Conservation (phyloP, 2,888 invertebrate species). For the Cataglyphis cursor region DNA sequence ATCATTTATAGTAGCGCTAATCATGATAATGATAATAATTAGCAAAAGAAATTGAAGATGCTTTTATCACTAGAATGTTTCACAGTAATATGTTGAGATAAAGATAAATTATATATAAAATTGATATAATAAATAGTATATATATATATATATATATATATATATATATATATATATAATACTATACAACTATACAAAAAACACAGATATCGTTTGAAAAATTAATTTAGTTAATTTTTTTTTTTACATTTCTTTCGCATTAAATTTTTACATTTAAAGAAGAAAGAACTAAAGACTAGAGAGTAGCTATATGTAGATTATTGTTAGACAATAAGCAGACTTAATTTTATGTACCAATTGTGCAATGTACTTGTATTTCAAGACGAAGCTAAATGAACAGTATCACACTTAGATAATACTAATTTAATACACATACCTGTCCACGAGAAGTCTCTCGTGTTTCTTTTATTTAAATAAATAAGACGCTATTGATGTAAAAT, state of each 20-base stretch:
- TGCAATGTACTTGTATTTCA: constrained; percentile 27
- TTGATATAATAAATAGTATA: constrained; percentile 31
- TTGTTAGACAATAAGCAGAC: constrained; percentile 60
- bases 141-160: background rate
- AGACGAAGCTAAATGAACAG: constrained; percentile 34
- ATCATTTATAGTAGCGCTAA: constrained; percentile 51
- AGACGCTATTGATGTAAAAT: constrained; percentile 74
- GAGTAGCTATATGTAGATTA: constrained; percentile 56
- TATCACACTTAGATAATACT: constrained; percentile 22
- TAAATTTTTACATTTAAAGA: constrained; percentile 45
- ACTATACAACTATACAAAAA: background rate
- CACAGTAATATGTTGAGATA: constrained; percentile 55
- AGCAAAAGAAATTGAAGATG: constrained; percentile 62
- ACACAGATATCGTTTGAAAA: constrained; percentile 30
- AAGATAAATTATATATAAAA: constrained; percentile 56
- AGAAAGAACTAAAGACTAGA: constrained; percentile 32
- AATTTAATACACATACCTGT: constrained; percentile 65
- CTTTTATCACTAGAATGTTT: constrained; percentile 71
- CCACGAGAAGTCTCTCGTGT: constrained; percentile 53
- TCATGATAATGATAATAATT: constrained; percentile 57
- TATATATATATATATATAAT: no score
- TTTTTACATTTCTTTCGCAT: constrained; percentile 39
- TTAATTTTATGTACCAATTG: constrained; percentile 60
- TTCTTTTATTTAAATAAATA: constrained; percentile 68
- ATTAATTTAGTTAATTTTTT: constrained; percentile 25